Base-by-base conservation (phyloP, 2,888 invertebrate species). In the Cataglyphis livida region DNA sequence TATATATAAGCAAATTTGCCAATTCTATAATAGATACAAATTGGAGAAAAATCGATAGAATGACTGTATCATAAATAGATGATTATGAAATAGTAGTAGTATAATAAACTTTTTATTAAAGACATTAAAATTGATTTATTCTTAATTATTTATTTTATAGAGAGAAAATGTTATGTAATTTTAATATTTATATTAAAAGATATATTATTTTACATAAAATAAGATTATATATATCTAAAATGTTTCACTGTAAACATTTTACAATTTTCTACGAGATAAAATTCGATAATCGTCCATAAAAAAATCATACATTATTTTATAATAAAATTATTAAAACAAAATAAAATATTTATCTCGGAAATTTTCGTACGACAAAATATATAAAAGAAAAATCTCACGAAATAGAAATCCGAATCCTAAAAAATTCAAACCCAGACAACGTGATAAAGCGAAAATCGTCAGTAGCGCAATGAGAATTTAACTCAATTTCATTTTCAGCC, bases 401-500 rank as follows among this genome's bases (percentile, higher is more conserved):
- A 71, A 78, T 59, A 59, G 71, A 59, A 71, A 79, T 79, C 48
- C 25, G 78, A 25, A 79, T 71, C 78, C 59, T 71, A 35, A 48
- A 79, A 79, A 79, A 79, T 59, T 71, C 78, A 35, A 18, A 59
- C 18, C 59, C 35, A 35, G 59, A 59, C 71, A 59, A 57, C 57
- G 44, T 61, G 71, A 79, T 79, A 70, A 44, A 18, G 25, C 59
- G 78, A 59, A 79, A 79, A 79, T 79, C 76, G 78, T 79, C 59
- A 57, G 71, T 71, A 59, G 59, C 59, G 78, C 78, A 44, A 71
- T 59, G 78, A 71, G 59, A 78, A 78, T 78, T 78, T 78, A 78
- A 70, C 70, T 78, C 78, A 65, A 70, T 70, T 70, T 78, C 78
- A 78, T 78, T 78, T 70, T 78, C 78, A 71, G 44, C 35, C 71